Evolutionary conservation across 2,113 vertebrate genomes (phyloP).

Genomic region (Callipepla californica): DNA sequence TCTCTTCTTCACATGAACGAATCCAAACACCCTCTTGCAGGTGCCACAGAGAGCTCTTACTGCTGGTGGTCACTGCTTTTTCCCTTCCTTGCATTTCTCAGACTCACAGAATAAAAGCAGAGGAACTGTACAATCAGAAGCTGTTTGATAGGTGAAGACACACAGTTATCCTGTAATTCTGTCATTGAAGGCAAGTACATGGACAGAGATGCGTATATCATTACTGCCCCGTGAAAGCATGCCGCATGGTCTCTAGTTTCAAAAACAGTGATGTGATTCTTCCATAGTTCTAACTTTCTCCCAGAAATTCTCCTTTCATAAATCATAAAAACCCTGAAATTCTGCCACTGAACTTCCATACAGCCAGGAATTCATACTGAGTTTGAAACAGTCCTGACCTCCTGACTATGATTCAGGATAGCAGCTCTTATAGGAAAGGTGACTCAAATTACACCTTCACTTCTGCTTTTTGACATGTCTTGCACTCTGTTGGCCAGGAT

Average conservation of each 20-base stretch:
- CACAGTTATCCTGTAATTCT: background rate
- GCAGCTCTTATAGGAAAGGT: background rate
- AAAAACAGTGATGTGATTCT: background rate
- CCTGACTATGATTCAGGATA: background rate
- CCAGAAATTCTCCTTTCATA: background rate
- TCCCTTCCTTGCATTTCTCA: background rate
- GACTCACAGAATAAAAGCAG: background rate
- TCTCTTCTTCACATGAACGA: background rate
- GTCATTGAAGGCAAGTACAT: background rate
- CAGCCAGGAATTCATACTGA: background rate
- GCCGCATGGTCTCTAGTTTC: background rate
- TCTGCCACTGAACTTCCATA: background rate
- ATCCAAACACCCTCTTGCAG: fast-evolving
- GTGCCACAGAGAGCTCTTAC: background rate
- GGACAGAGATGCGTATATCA: background rate
- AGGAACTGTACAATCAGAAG: background rate
- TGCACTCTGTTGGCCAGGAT: background rate
- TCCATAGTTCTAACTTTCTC: background rate
- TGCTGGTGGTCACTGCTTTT: background rate
- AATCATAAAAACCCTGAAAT: background rate
- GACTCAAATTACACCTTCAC: background rate
- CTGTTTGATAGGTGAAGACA: background rate
- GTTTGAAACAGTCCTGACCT: background rate
- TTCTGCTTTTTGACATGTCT: background rate
- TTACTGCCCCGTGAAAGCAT: background rate